These are phyloP conservation scores for Alca torda DNA, from an alignment of 2,797 vertebrate genomes.

Conservation along the genomic window DNA sequence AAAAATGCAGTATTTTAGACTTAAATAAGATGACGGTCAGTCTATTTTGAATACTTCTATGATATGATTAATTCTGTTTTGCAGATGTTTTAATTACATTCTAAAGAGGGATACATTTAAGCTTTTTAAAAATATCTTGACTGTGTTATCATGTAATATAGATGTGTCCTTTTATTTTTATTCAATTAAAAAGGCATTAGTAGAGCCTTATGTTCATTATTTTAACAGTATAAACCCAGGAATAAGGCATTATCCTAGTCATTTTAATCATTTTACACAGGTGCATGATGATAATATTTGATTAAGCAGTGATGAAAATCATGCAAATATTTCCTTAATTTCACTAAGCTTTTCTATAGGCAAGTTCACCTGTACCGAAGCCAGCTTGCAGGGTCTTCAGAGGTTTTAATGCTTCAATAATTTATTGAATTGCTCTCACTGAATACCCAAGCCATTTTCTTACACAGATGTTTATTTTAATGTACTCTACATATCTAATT, in stretches of 20 bases:
- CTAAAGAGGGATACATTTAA: not conserved
- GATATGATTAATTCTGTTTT: not conserved
- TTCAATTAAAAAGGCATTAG: conserved; percentile 1
- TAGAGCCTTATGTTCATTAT: not conserved
- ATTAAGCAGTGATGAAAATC: not conserved
- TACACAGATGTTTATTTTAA: not conserved
- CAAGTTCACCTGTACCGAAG: not conserved
- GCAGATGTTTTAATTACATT: not conserved
- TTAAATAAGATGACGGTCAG: not conserved
- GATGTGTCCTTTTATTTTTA: not conserved
- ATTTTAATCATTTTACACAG: not conserved
- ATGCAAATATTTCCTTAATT: not conserved
- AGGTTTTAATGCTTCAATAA: not conserved
- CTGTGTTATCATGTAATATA: not conserved
- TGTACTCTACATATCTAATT: not conserved
- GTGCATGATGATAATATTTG: not conserved
- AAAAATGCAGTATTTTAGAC: not conserved
- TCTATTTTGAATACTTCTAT: not conserved
- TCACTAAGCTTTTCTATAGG: not conserved
- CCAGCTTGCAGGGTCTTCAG: not conserved
- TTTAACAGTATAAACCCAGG: not conserved
- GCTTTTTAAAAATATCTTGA: not conserved
- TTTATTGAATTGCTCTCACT: not conserved
- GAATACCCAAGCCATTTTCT: not conserved
- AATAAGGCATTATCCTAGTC: not conserved